These are phyloP conservation scores for Protophormia terraenovae DNA, from an alignment of 2,888 invertebrate genomes.

Conservation along the genomic window DNA sequence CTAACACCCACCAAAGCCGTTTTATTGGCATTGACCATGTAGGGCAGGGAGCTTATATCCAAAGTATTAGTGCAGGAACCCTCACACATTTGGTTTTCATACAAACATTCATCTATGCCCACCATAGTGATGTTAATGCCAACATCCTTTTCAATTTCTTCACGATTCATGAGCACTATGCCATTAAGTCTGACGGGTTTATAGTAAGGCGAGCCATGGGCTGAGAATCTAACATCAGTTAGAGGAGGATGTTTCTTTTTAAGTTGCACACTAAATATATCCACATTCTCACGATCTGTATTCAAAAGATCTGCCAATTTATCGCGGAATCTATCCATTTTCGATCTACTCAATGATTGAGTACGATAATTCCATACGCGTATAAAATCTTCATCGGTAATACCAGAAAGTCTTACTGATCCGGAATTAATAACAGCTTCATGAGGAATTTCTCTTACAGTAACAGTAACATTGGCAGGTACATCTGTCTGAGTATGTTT, in stretches of 20 bases:
- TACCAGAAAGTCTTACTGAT: conserved; percentile 94
- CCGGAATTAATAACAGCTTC: conserved; percentile 98
- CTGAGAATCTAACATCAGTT: conserved; percentile 96
- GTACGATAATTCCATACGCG: conserved; percentile 96
- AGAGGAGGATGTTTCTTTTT: conserved; percentile 92
- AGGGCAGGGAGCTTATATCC: conserved; percentile 93
- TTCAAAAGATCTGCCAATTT: conserved; percentile 93
- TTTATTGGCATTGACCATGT: conserved; percentile 98
- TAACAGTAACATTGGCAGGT: conserved; percentile 97
- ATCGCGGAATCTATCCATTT: conserved; percentile 93
- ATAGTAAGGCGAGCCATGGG: conserved; percentile 97
- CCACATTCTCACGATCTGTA: conserved; percentile 93
- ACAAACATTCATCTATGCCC: conserved; percentile 97
- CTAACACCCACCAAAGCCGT: conserved; percentile 98
- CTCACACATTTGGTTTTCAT: conserved; percentile 97
- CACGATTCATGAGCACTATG: conserved; percentile 94
- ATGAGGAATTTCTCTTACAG: conserved; percentile 96
- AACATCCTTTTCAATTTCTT: conserved; percentile 96
- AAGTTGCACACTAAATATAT: conserved; percentile 97
- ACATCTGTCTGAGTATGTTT: conserved; percentile 97
- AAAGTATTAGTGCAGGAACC: conserved; percentile 97
- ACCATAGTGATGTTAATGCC: conserved; percentile 98
- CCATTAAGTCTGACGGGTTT: conserved; percentile 97
- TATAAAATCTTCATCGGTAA: conserved; percentile 98
- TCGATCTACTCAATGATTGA: conserved; percentile 91